Conservation (phyloP, 2,888 invertebrate genomes). For the Morpho achilles region DNA sequence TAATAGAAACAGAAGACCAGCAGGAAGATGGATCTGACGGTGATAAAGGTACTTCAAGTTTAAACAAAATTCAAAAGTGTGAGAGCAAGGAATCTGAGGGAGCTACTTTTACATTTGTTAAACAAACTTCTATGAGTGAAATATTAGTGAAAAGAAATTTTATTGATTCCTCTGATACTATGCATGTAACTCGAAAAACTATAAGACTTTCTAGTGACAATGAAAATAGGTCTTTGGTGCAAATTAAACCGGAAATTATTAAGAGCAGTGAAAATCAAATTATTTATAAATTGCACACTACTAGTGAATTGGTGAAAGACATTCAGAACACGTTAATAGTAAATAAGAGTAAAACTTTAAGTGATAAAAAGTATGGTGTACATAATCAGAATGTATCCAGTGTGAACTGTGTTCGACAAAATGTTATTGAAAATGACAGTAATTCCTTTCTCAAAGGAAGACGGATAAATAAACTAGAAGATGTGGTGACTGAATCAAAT, state of each 20-base stretch:
- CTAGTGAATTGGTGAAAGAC: constrained; percentile 71
- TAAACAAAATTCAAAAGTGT: constrained; percentile 46
- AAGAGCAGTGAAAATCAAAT: constrained; percentile 73
- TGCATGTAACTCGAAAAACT: constrained; percentile 59
- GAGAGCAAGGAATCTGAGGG: constrained; percentile 57
- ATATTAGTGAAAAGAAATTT: constrained; percentile 65
- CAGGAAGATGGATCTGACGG: constrained; percentile 78
- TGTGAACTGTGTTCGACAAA: constrained; percentile 68
- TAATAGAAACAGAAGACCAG: constrained; percentile 80
- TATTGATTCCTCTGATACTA: constrained; percentile 58
- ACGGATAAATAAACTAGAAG: constrained; percentile 65
- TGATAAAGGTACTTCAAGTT: constrained; percentile 54
- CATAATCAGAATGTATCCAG: constrained; percentile 72
- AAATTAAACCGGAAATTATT: constrained; percentile 63
- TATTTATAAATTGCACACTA: constrained; percentile 57
- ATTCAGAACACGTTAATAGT: constrained; percentile 73
- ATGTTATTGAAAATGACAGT: constrained; percentile 64
- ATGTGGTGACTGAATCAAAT: constrained; percentile 60
- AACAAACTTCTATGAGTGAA: constrained; percentile 66
- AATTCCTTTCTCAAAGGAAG: constrained; percentile 65
- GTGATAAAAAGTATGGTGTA: constrained; percentile 75
- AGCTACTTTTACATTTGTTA: constrained; percentile 62
- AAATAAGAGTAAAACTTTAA: constrained; percentile 69
- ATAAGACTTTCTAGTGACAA: constrained; percentile 67
- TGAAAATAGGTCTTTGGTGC: constrained; percentile 66